These are phyloP conservation scores for Eupleurogrammus muticus DNA, from an alignment of 2,797 vertebrate genomes.

Conservation along the genomic window DNA sequence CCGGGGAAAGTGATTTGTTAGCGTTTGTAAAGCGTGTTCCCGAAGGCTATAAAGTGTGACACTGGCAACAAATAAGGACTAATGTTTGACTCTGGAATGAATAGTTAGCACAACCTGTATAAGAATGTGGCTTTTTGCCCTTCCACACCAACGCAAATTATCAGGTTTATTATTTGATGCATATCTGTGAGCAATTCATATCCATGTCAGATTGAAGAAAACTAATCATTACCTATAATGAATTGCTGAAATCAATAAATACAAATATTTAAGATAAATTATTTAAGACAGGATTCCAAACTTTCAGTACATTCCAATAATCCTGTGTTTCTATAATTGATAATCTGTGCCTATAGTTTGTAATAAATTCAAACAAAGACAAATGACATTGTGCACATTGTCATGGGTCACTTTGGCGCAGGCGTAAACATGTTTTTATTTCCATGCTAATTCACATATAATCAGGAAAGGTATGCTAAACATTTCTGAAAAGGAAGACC, in stretches of 20 bases:
- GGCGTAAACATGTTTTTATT: conserved; percentile 50
- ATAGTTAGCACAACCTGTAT: conserved; percentile 73
- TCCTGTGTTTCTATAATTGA: background rate
- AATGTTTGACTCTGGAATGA: conserved; percentile 75
- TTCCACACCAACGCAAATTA: conserved; percentile 54
- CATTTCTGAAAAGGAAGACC: conserved; percentile 53
- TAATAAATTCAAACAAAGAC: conserved; percentile 1
- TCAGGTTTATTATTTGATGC: conserved; percentile 50
- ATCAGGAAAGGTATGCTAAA: conserved; percentile 49
- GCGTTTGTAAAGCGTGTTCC: conserved; percentile 77
- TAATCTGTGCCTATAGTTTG: background rate
- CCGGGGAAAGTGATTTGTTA: conserved; percentile 78
- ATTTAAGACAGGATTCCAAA: background rate
- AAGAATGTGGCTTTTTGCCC: conserved; percentile 59
- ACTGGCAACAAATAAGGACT: conserved; percentile 79
- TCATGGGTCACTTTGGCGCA: conserved; percentile 11
- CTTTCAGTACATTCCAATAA: background rate
- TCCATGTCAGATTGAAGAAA: conserved; percentile 31
- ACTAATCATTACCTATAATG: conserved; percentile 9
- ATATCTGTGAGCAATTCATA: conserved; percentile 21
- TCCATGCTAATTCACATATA: conserved; percentile 54
- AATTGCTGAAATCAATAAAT: background rate
- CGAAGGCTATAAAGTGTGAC: conserved; percentile 77
- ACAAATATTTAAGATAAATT: background rate
- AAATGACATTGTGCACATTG: conserved; percentile 9